A percentile compares a stretch with the other conserved stretches of the same genome.
Evolutionary conservation across 2,113 vertebrate genomes (phyloP).

Genomic region (Anolis sagrei): DNA sequence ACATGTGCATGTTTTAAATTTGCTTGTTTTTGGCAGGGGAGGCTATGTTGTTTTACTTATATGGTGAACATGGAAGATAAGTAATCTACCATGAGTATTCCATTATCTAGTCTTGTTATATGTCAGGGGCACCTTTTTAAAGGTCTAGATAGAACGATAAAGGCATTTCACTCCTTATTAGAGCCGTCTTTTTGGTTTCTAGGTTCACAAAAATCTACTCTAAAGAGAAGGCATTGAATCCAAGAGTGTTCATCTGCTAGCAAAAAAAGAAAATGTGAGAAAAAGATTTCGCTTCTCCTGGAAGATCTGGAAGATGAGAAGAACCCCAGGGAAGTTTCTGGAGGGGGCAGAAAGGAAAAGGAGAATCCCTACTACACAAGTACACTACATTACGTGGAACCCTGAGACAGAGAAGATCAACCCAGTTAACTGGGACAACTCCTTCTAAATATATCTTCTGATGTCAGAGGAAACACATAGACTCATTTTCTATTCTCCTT

Average conservation of each 20-base stretch:
- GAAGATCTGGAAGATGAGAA: background rate
- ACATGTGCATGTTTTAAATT: no score
- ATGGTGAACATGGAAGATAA: no score
- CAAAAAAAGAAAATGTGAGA: no score
- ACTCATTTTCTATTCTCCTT: background rate
- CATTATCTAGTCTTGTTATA: background rate
- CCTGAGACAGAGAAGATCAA: background rate
- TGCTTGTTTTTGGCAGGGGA: no score
- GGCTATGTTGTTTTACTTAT: no score
- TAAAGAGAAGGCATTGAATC: background rate
- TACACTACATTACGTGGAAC: no score
- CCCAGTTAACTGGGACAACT: background rate
- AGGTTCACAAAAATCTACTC: background rate
- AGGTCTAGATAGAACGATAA: background rate
- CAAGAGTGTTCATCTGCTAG: background rate
- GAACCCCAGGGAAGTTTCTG: no score
- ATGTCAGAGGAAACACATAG: background rate
- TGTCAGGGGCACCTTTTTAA: background rate
- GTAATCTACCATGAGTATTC: background rate
- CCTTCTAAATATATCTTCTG: background rate
- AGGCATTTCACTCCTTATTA: background rate
- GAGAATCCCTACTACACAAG: no score
- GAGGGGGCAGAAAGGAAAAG: no score
- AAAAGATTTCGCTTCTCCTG: no score
- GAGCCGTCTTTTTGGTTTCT: background rate